These are phyloP conservation scores for Drosophila simulans DNA, from an alignment of 1,140 invertebrate genomes.

Conservation along the genomic window DNA sequence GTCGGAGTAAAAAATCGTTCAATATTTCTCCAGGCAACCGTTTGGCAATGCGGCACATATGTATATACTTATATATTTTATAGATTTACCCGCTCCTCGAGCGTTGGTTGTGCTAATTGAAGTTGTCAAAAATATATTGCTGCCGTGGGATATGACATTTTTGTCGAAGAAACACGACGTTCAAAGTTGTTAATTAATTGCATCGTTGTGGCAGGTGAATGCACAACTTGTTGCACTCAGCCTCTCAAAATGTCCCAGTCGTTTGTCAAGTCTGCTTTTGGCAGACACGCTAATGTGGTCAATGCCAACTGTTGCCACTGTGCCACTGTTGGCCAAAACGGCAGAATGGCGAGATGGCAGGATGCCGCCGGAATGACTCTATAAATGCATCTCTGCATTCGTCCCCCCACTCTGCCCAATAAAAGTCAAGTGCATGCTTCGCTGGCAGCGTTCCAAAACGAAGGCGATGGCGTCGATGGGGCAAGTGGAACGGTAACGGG, in stretches of 20 bases:
- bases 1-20: conserved; percentile 45
- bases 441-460: conserved; percentile 68
- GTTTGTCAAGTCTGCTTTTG: conserved; percentile 58
- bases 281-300: conserved; percentile 73
- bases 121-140: conserved; percentile 9
- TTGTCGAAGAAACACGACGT: conserved; percentile 4
- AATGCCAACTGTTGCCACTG: conserved; percentile 77
- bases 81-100: not conserved
- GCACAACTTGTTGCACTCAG: conserved; percentile 68
- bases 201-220: conserved; percentile 17
- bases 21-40: conserved; percentile 22
- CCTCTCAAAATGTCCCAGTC: conserved; percentile 39
- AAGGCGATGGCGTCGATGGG: conserved; percentile 12
- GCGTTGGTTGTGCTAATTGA: conserved; percentile 20
- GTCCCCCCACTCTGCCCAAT: conserved; percentile 25
- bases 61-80: conserved; percentile 1
- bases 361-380: conserved; percentile 73
- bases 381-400: conserved; percentile 60
- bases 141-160: conserved; percentile 6
- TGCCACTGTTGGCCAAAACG: conserved; percentile 25
- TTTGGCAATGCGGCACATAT: conserved; percentile 10
- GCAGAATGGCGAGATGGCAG: conserved; percentile 35
- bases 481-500: not conserved
- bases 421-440: conserved; percentile 65
- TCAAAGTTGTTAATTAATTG: conserved; percentile 41